These are phyloP conservation scores for Limenitis camilla DNA, from an alignment of 2,888 invertebrate genomes.

Conservation along the genomic window DNA sequence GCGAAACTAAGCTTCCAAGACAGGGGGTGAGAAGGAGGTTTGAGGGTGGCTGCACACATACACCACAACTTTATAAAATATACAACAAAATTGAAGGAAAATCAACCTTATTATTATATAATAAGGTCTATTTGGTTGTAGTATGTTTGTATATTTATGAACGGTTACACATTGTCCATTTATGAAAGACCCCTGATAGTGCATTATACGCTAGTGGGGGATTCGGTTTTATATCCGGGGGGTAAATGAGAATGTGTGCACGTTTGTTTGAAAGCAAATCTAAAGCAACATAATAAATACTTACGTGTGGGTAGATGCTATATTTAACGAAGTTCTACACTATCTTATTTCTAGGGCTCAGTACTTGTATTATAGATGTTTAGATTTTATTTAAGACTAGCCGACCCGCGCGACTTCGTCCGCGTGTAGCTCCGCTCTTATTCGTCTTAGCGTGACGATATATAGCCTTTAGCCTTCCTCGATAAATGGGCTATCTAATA, in stretches of 20 bases:
- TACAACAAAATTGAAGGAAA: conserved; percentile 21
- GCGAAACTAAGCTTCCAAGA: conserved; percentile 67
- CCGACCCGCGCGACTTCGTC: no score
- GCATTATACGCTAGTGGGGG: conserved; percentile 36
- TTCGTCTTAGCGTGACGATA: no score
- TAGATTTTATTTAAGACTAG: no score
- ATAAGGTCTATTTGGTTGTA: conserved; percentile 5
- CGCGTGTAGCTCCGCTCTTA: no score
- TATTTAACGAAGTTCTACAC: no score
- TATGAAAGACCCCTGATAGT: conserved; percentile 46
- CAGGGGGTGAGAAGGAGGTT: conserved; percentile 35
- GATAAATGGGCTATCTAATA: no score
- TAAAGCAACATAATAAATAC: conserved; percentile 36
- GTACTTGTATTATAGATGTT: no score
- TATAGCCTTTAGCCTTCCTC: no score
- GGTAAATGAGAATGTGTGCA: conserved; percentile 26
- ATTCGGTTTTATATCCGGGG: conserved; percentile 34
- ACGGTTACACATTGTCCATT: conserved; percentile 42
- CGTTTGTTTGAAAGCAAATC: conserved; percentile 39
- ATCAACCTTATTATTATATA: conserved; percentile 24
- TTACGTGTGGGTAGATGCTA: conserved; percentile 3
- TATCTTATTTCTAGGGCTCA: no score
- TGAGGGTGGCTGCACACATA: conserved; percentile 23
- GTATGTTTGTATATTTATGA: conserved; percentile 25
- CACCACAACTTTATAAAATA: conserved; percentile 27